These are phyloP conservation scores for Philhelius pedissequus DNA, from an alignment of 2,888 invertebrate genomes.

Conservation along the genomic window DNA sequence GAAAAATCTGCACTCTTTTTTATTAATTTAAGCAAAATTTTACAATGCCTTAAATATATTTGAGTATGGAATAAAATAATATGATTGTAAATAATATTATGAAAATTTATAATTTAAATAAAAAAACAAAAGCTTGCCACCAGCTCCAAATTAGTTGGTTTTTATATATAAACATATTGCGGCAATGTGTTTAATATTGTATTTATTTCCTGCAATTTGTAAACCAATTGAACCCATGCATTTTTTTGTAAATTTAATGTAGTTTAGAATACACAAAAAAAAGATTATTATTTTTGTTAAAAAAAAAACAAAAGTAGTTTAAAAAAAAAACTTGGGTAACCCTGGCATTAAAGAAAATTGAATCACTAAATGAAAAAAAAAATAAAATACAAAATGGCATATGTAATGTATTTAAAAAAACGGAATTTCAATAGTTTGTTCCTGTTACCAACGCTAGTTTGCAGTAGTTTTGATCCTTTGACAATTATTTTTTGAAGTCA, in stretches of 20 bases:
- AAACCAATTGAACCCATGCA: slow-evolving; percentile 8
- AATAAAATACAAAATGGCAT: no score
- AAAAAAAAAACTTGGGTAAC: neutral
- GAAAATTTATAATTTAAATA: neutral
- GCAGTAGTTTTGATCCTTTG: no score
- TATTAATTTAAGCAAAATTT: neutral
- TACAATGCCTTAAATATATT: slow-evolving; percentile 10
- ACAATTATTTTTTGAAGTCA: no score
- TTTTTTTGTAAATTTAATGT: neutral
- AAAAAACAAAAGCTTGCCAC: slow-evolving; percentile 63
- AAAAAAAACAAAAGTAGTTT: neutral
- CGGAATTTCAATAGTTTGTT: no score
- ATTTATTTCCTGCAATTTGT: neutral
- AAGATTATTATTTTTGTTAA: neutral
- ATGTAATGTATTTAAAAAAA: no score
- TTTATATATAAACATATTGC: slow-evolving; percentile 8
- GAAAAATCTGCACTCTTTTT: neutral
- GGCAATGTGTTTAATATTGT: neutral
- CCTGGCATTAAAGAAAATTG: neutral
- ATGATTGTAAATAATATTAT: neutral
- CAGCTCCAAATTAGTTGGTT: slow-evolving; percentile 67
- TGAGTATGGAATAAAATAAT: neutral
- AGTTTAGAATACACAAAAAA: neutral
- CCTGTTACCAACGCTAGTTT: no score
- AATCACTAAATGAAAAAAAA: no score